These are phyloP conservation scores for Choloepus didactylus DNA, from an alignment of 2,797 vertebrate species.

Conservation along the genomic window DNA sequence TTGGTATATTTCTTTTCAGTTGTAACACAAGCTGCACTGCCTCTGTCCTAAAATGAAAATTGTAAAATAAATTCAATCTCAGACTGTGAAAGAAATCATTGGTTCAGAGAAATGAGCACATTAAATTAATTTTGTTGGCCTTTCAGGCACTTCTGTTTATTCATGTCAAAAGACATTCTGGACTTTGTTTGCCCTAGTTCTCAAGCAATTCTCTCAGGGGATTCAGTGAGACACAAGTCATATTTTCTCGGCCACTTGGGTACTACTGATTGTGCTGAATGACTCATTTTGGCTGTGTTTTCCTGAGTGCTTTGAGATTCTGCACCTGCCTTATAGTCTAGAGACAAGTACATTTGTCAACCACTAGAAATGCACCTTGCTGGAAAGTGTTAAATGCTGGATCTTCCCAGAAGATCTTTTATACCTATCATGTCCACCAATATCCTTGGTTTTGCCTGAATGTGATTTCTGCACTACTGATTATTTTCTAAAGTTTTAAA, in stretches of 20 bases:
- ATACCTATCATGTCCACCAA: background rate
- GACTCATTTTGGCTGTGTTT: too few relatives aligned
- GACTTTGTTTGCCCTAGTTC: background rate
- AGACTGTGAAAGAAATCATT: conserved; percentile 73
- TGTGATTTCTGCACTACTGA: conserved; percentile 41
- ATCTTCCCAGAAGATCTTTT: background rate
- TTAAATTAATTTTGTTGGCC: conserved; percentile 35
- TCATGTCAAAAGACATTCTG: background rate
- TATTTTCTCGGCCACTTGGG: background rate
- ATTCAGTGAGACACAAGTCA: background rate
- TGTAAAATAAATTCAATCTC: conserved; percentile 51
- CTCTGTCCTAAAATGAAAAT: conserved; percentile 77
- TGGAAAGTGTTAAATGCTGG: background rate
- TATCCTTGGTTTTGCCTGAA: conserved; percentile 6
- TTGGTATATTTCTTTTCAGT: conserved; percentile 78
- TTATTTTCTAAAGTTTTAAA: conserved; percentile 48
- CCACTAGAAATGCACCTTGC: background rate
- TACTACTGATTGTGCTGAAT: background rate
- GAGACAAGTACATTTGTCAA: background rate
- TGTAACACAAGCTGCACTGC: conserved; percentile 82
- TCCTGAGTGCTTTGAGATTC: accelerated
- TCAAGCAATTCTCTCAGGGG: background rate
- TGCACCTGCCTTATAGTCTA: background rate
- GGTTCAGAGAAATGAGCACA: conserved; percentile 83
- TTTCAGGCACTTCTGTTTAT: background rate